Base-by-base conservation (phyloP, 2,797 vertebrate species). In the Thaleichthys pacificus region DNA sequence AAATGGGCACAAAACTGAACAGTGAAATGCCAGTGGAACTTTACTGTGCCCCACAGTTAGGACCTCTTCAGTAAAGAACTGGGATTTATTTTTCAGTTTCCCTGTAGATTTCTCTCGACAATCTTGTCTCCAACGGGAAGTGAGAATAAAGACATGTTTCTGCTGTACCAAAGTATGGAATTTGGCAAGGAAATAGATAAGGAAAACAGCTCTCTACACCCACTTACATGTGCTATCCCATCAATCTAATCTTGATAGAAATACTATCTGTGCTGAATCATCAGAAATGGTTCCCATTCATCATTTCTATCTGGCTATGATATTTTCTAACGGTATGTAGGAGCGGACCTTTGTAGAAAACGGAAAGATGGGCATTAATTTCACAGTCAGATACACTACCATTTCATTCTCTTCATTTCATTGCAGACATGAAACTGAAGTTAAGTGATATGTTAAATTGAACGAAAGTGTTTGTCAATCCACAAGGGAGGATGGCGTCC, bases 391-490 rank as follows among this genome's bases (percentile, higher is more conserved):
- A 82, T 81, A 80, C 72, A 61, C 65, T 26, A 58, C 64, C 24
- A 74, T 79, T 83, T 68, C 77, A 73, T 71, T 75, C 80, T 72
- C 68, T 66, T n/a, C 22, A 54, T 78, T 83, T 69, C 70, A 84
- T 84, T 81, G 76, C 9, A 66, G 64, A 67, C 68, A 74, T 58
- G 63, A 75, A 75, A 72, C 66, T 47, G 30, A 54, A 83, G 76
- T 76, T 80, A 84, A 85, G 75, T 51, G 73, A 83, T 69, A 81
- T 68, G 78, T 82, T 74, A 76, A 87, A 89, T 83, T 49, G 74
- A 86, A 79, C 75, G 56, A 68, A 77, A 63, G 72, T 81, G 78
- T 80, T 73, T 77, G 69, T 79, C 24, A 38, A 69, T 35, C 69
- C 68, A 73, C 80, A n/a, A 68, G 67, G 60, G 57, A 61, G 21